Base-by-base conservation (phyloP, 2,113 vertebrate genomes). In the Spilogale gracilis region DNA sequence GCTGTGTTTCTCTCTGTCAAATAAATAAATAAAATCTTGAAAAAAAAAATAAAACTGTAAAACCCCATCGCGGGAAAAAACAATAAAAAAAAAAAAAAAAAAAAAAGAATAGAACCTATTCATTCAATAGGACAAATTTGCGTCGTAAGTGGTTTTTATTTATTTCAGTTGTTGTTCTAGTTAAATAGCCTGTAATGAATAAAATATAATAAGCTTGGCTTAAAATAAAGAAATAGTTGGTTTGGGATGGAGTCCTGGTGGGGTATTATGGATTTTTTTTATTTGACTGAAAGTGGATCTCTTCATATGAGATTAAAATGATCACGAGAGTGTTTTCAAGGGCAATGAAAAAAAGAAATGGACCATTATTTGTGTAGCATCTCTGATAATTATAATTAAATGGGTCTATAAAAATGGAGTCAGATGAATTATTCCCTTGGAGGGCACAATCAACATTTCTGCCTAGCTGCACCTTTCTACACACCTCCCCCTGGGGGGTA, bases 351-450 rank as follows among this genome's bases (percentile, higher is more conserved):
- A 78, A 67, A 90, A 50, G 81, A 95, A 86, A 67, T 65, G 61
- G 74, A 50, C 23, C 38, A 32, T 93, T 95, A 91, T 79, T 95
- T 94, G 61, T 90, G 16, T 87, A 80, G 5, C 27, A n/a, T 95
- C 61, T 97, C 56, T 96, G 74, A 73, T 90, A 43, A 50, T 92
- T 94, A 82, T 92, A 95, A 92, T 89, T 83, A 93, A 98, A 78
- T 80, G 38, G 32, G 18, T 54, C 94, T 89, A 95, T 84, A 58
- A 69, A 91, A 92, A 86, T 71, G 11, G 32, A 82, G 65, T 95
- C 73, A 79, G 87, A 48, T 71, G 60, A 79, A 79, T 89, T 74
- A 73, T 54, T 86, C 10, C 63, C 45, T 89, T 52, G 16, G 45
- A 89, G 58, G 45, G 25, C 80, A 50, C 27, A 91, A 8, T 76